Percentiles rank a stretch among this genome's conserved stretches.
Evolutionary conservation across 2,797 vertebrate genomes (phyloP).

Genomic region (Potorous gilbertii): DNA sequence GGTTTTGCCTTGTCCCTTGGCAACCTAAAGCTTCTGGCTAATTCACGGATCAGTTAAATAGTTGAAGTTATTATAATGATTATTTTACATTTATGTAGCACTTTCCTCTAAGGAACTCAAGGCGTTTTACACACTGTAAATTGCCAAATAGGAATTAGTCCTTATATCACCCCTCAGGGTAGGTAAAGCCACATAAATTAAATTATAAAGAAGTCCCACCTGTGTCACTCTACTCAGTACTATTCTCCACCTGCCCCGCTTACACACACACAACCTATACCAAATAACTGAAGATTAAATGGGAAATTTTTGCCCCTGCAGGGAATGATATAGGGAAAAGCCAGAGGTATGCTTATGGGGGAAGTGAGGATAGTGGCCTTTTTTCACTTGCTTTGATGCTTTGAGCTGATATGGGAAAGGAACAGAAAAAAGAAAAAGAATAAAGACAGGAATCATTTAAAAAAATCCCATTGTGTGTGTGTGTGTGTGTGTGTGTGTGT

Average conservation of each 20-base stretch:
- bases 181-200: conserved; percentile 65
- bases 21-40: conserved; percentile 84
- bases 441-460: background rate
- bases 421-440: conserved; percentile 2
- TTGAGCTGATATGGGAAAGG: conserved; percentile 30
- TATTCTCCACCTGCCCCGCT: background rate
- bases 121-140: conserved; percentile 74
- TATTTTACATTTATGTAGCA: conserved; percentile 81
- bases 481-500: background rate
- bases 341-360: background rate
- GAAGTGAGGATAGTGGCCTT: background rate
- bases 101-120: conserved; percentile 77
- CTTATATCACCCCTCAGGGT: conserved; percentile 69
- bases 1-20: conserved; percentile 82
- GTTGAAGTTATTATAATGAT: conserved; percentile 80
- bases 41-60: conserved; percentile 83
- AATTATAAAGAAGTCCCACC: conserved; percentile 49
- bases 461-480: background rate
- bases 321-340: background rate
- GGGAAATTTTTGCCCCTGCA: background rate
- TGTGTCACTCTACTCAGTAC: conserved; percentile 33
- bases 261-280: conserved; percentile 14
- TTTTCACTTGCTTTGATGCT: conserved; percentile 20
- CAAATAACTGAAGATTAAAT: conserved; percentile 31
- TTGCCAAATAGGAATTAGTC: conserved; percentile 79